Conservation (phyloP, 1,140 invertebrate species). For the Lepidurus couesii region DNA sequence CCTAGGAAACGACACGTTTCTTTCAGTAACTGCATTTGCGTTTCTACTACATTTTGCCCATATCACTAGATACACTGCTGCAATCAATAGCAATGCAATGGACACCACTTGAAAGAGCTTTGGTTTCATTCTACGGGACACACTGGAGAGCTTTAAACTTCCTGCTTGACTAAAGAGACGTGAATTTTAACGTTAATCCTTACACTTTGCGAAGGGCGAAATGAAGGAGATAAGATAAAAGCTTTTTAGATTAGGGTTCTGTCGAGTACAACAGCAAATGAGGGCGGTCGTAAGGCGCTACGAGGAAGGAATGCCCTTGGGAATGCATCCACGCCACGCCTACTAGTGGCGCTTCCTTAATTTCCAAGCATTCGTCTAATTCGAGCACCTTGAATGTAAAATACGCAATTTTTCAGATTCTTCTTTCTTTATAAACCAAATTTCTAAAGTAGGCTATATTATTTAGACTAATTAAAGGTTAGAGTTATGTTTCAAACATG, state of each 20-base stretch:
- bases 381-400: neutral
- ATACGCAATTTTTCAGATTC: neutral
- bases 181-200: neutral
- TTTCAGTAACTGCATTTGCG: too few relatives aligned
- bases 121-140: too few relatives aligned
- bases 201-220: neutral
- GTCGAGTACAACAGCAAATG: neutral
- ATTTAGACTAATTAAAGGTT: too few relatives aligned
- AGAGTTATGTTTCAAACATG: too few relatives aligned
- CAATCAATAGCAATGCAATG: too few relatives aligned
- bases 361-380: neutral
- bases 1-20: too few relatives aligned
- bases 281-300: neutral
- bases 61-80: too few relatives aligned
- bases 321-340: neutral
- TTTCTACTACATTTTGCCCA: too few relatives aligned
- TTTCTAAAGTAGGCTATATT: neutral
- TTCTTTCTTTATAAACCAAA: neutral
- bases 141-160: too few relatives aligned
- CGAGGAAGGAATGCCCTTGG: neutral
- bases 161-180: too few relatives aligned
- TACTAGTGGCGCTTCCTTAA: neutral
- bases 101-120: too few relatives aligned
- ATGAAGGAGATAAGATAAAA: neutral
- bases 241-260: neutral